Percentiles rank a stretch among this genome's conserved stretches.
Conservation (phyloP, 2,888 invertebrate genomes). For the Aethes cnicana region DNA sequence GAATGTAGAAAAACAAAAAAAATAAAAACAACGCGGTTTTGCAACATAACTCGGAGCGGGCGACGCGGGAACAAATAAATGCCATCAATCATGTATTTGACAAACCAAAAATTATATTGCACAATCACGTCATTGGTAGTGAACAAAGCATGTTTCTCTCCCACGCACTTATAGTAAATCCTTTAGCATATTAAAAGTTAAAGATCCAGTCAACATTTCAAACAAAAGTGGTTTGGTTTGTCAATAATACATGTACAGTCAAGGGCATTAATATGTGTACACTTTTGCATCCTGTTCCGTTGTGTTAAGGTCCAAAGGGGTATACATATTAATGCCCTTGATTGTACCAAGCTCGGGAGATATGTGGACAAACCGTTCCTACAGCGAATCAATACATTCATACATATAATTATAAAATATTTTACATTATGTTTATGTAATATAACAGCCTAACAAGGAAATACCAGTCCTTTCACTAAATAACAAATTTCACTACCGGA, state of each 20-base stretch:
- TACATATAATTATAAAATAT: conserved; percentile 31
- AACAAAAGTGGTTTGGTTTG: too few species aligned
- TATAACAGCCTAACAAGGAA: conserved; percentile 27
- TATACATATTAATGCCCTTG: too few species aligned
- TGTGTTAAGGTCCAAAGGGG: too few species aligned
- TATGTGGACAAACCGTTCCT: conserved; percentile 19
- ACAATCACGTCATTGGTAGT: too few species aligned
- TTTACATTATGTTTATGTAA: conserved; percentile 31
- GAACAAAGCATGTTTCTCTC: too few species aligned
- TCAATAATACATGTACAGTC: too few species aligned
- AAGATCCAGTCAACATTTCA: too few species aligned
- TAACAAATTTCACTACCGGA: conserved; percentile 32
- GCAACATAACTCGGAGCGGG: conserved; percentile 9
- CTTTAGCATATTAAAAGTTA: too few species aligned
- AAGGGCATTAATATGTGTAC: too few species aligned
- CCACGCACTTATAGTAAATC: too few species aligned
- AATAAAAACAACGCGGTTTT: conserved; percentile 21
- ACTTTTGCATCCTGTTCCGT: too few species aligned
- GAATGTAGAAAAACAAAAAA: conserved; percentile 6
- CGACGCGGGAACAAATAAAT: conserved; percentile 21
- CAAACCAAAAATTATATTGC: not conserved
- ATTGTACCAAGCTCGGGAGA: conserved; percentile 5
- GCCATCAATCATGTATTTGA: conserved; percentile 6
- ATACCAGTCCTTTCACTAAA: conserved; percentile 34
- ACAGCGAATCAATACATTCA: conserved; percentile 8